Evolutionary conservation across 2,888 invertebrate genomes (phyloP), one percentile per base, ranked within the genome.

Genomic region (Pseudococcus viburni): DNA sequence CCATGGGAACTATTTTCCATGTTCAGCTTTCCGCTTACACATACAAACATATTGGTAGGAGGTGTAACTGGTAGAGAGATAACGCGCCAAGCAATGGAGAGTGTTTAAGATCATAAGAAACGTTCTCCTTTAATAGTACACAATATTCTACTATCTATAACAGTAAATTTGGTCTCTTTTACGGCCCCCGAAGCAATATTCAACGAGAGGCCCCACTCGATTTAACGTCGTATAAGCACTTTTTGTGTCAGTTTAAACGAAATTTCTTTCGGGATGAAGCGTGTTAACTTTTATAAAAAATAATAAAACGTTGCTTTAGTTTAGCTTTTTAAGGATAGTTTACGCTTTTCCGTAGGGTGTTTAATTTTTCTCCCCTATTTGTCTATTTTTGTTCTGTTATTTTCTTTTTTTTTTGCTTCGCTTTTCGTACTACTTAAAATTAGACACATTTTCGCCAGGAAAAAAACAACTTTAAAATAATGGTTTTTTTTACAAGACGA

Each of bases 61-160:
- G 86, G 86, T 68, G 73, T 86, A 68, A 73, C 86, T 86, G 86
- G 86, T 85, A 64, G 59, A 59, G 64, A 86, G 86, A 86, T 86
- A 86, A 86, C 86, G 73, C 86, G 64, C 68, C 46, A 68, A 86
- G 73, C 73, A 86, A 86, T 86, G 86, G 86, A 86, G 59, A 86
- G 68, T 86, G 86, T 86, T 86, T 86, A 73, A 73, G 86, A 86
- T 86, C 86, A 86, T 73, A 86, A 86, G 86, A 33, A 86, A 68
- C 68, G 86, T 86, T 86, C 86, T 59, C 73, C 73, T 73, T 42
- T 86, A 86, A 86, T 86, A 73, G 86, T 86, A 86, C 86, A 73
- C 86, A 86, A 73, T 86, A 86, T 86, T 86, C 86, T 68, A 48
- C 86, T 68, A 86, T 86, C 86, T 73, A 73, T 73, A 86, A 86